A percentile compares a stretch with the other conserved stretches of the same genome.
Evolutionary conservation across 2,888 invertebrate genomes (phyloP).

Genomic region (Hipparchia sbordonii): DNA sequence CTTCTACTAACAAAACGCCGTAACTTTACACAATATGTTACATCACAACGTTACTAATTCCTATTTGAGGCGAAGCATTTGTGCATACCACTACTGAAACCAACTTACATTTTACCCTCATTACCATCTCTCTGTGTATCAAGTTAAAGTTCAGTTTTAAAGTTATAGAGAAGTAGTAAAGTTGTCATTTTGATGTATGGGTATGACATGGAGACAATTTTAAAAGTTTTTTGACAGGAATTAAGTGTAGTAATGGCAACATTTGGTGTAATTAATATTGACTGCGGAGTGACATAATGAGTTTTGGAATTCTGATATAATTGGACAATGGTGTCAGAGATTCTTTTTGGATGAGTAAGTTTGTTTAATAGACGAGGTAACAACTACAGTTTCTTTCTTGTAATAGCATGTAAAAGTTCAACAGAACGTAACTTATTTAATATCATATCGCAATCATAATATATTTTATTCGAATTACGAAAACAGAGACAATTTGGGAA

Average conservation of each 20-base stretch:
- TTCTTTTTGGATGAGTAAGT: constrained; percentile 32
- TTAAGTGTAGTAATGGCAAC: constrained; percentile 57
- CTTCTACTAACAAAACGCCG: constrained; percentile 40
- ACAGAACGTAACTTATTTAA: too few species aligned
- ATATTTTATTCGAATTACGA: too few species aligned
- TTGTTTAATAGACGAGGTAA: constrained; percentile 16
- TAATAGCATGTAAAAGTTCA: too few species aligned
- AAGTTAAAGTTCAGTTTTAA: constrained; percentile 36
- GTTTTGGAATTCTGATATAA: constrained; percentile 56
- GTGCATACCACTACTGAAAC: constrained; percentile 45
- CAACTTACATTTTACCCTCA: constrained; percentile 25
- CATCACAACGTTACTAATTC: constrained; percentile 63
- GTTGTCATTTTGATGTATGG: constrained; percentile 52
- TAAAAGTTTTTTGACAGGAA: constrained; percentile 65
- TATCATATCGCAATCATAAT: too few species aligned
- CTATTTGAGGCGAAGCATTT: constrained; percentile 67
- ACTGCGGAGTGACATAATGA: constrained; percentile 72
- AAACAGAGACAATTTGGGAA: too few species aligned
- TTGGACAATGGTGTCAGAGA: constrained; percentile 52
- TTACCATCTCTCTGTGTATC: neutral
- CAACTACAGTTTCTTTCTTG: too few species aligned
- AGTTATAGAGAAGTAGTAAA: neutral
- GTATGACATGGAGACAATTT: constrained; percentile 62
- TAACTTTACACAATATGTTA: constrained; percentile 60
- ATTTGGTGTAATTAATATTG: constrained; percentile 58